These are phyloP conservation scores for Strigamia crassipes DNA, from an alignment of 2,888 invertebrate genomes.

Conservation along the genomic window DNA sequence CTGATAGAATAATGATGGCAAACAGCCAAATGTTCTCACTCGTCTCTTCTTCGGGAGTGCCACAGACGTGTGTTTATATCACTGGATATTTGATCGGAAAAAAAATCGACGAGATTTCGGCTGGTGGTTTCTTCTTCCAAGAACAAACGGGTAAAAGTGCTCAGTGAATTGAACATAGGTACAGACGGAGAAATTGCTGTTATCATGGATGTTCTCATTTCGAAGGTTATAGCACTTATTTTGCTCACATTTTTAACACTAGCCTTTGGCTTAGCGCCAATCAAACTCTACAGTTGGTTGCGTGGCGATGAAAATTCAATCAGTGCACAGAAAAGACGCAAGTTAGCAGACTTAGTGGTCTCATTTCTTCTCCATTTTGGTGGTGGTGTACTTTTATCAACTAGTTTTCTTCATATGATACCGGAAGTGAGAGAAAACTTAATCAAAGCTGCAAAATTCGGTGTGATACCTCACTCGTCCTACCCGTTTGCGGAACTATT, in stretches of 20 bases:
- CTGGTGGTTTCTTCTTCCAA: background rate
- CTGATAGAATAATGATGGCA: constrained; percentile 31
- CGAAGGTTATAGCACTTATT: constrained; percentile 78
- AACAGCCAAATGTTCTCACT: constrained; percentile 1
- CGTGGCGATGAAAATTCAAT: background rate
- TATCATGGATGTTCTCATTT: constrained; percentile 64
- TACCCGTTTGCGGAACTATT: constrained; percentile 73
- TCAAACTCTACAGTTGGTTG: constrained; percentile 63
- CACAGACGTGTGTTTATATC: background rate
- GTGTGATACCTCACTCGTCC: constrained; percentile 57
- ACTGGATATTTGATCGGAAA: background rate
- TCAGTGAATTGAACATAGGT: background rate
- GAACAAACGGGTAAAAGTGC: background rate
- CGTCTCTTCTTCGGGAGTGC: background rate
- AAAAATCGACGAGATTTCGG: too few species aligned
- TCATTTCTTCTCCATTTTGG: constrained; percentile 77
- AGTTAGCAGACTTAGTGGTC: constrained; percentile 60
- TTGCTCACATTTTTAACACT: constrained; percentile 77
- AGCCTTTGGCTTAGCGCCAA: constrained; percentile 74
- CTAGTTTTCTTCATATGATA: constrained; percentile 78
- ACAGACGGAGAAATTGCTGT: too few species aligned
- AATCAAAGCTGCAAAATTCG: constrained; percentile 4
- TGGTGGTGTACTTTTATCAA: constrained; percentile 80
- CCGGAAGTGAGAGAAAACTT: constrained; percentile 77
- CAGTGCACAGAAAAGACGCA: constrained; percentile 64